phyloP scores from a whole-genome alignment of 2,113 vertebrate genomes.

The Nettapus auritus region DNA sequence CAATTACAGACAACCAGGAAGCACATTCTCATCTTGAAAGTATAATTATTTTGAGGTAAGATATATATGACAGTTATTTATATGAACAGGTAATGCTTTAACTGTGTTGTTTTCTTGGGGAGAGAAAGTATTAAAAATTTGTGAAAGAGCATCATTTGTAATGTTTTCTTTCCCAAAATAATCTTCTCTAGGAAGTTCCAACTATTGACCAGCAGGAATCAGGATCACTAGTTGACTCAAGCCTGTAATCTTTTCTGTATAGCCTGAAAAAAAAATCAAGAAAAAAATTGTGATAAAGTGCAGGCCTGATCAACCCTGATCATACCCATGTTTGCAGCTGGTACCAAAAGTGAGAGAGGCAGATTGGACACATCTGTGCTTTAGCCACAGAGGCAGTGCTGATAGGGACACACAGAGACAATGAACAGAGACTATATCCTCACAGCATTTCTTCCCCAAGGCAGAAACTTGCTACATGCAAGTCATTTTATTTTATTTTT shows the following conservation, averaged over 20 bases:
- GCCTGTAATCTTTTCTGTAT: slow-evolving; percentile 44
- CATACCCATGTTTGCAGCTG: not conserved
- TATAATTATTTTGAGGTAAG: not conserved
- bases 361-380: not conserved
- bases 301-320: not conserved
- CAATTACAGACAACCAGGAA: not conserved
- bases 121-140: not conserved
- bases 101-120: not conserved
- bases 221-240: not conserved
- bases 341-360: not conserved
- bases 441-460: not conserved
- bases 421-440: accelerated
- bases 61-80: not conserved
- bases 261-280: slow-evolving; percentile 40
- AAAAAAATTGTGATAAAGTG: not conserved
- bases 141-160: not conserved
- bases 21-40: not conserved
- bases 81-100: not conserved
- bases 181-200: not conserved
- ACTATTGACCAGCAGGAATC: slow-evolving; percentile 39
- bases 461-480: not conserved
- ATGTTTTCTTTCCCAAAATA: not conserved
- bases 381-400: not conserved
- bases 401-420: not conserved
- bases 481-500: not conserved